phyloP scores from a whole-genome alignment of 2,888 invertebrate genomes.

The Acleris holmiana region DNA sequence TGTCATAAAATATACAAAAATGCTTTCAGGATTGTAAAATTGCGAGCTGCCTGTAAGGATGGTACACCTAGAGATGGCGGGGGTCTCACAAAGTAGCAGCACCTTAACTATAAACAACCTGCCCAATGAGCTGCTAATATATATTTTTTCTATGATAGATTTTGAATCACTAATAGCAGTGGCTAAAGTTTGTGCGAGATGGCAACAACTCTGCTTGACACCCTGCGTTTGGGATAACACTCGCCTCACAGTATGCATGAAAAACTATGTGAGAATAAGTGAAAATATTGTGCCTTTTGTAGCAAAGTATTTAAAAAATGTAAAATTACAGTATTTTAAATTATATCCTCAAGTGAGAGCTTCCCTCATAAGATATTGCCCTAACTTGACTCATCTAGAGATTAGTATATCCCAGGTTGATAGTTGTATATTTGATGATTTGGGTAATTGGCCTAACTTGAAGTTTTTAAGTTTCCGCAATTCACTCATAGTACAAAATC shows the following conservation, averaged over 20 bases:
- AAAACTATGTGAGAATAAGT: conserved; percentile 79
- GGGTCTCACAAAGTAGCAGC: conserved; percentile 59
- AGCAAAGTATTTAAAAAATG: conserved; percentile 80
- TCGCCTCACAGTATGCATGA: conserved; percentile 80
- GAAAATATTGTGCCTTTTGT: conserved; percentile 82
- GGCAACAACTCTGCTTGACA: conserved; percentile 79
- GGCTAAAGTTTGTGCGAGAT: conserved; percentile 77
- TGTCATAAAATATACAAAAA: conserved; percentile 17
- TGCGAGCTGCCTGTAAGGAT: conserved; percentile 59
- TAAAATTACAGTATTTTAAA: conserved; percentile 82
- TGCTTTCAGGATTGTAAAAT: conserved; percentile 61
- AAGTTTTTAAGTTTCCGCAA: conserved; percentile 81
- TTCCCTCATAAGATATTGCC: conserved; percentile 78
- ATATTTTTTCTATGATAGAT: conserved; percentile 82
- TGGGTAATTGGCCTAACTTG: conserved; percentile 77
- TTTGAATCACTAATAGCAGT: conserved; percentile 78
- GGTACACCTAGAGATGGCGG: conserved; percentile 79
- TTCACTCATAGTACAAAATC: conserved; percentile 77
- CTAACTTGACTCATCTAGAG: conserved; percentile 81
- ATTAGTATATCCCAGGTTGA: conserved; percentile 83
- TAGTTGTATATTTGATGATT: conserved; percentile 81
- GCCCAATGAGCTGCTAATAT: conserved; percentile 81
- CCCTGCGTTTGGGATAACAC: conserved; percentile 82
- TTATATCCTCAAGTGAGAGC: conserved; percentile 80
- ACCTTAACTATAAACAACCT: conserved; percentile 76